Evolutionary conservation across 2,113 vertebrate species (phyloP), one percentile per base, ranked within the genome.

Genomic region (Ranitomeya variabilis): DNA sequence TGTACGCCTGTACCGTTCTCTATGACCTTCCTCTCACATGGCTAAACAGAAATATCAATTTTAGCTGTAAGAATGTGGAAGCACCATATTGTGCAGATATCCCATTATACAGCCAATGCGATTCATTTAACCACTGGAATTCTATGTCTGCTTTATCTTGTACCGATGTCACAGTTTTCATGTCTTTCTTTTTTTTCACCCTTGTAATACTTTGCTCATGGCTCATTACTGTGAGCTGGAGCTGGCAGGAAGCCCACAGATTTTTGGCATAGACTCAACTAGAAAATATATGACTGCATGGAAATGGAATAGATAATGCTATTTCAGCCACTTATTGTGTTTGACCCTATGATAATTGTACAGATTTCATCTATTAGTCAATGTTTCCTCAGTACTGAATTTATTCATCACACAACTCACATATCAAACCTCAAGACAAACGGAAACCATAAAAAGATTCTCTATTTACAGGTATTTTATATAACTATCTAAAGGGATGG

Each of bases 331-430:
- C 52, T 66, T n/a, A 71, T 13, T 84, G 82, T n/a, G 6, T 71
- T 10, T 84, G 64, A 84, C 82, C 60, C n/a, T 71, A 12, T 26
- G 82, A 84, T 69, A 26, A 84, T 84, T 15, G 26, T 84, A 71
- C 52, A 66, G 66, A 55, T 69, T 69, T 83, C 66, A 67, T 83
- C 80, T 83, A 82, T 82, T 51, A 83, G 80, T 83, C 60, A 83
- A 45, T 62, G 37, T 64, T 66, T 83, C 60, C 19, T 67, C 26
- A 52, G 69, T 69, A n/a, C 45, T 54, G 4, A 69, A 52, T 82
- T 51, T 37, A 21, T 12, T 31, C 60, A 64, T 82, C 21, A 73
- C 31, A 74, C 6, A 7, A 51, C 15, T 74, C 8, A 74, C 8
- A 2, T 45, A 74, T 74, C 71, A 74, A 37, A 45, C 15, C 16